These are phyloP conservation scores for Stegodyphus dumicola DNA, from an alignment of 1,140 invertebrate genomes.

Conservation along the genomic window DNA sequence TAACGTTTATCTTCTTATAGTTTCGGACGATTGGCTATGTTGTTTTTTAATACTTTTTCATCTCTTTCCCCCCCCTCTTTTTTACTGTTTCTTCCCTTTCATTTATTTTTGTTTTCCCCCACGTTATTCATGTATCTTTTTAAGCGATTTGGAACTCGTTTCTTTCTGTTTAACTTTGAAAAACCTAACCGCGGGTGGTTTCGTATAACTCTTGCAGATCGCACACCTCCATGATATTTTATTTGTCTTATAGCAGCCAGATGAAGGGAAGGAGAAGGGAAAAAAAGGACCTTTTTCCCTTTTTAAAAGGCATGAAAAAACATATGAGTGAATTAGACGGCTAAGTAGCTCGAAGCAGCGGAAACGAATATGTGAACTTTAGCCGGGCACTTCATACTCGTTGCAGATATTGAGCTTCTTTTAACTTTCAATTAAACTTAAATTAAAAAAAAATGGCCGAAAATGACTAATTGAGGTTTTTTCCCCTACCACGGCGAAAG, in stretches of 20 bases:
- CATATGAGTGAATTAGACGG: conserved; percentile 31
- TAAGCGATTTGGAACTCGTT: conserved; percentile 51
- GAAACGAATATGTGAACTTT: conserved; percentile 42
- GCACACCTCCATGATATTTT: conserved; percentile 36
- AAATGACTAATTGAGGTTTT: conserved; percentile 59
- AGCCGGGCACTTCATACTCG: conserved; percentile 28
- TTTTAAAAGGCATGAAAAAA: conserved; percentile 26
- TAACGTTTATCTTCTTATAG: conserved; percentile 53
- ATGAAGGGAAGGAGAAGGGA: conserved; percentile 21
- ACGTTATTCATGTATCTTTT: conserved; percentile 35
- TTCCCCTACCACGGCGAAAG: neutral
- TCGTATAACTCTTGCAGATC: conserved; percentile 2
- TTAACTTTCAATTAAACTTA: conserved; percentile 58
- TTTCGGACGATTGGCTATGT: conserved; percentile 44
- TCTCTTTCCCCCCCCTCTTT: neutral
- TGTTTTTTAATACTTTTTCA: conserved; percentile 40
- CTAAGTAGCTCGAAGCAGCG: conserved; percentile 34
- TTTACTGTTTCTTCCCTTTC: conserved; percentile 10
- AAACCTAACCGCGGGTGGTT: conserved; percentile 57
- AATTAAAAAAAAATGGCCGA: conserved; percentile 36
- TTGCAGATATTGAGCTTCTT: conserved; percentile 55
- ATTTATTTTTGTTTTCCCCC: neutral
- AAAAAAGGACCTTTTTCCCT: neutral
- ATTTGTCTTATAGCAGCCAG: conserved; percentile 44
- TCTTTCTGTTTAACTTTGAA: conserved; percentile 57